These are phyloP conservation scores for Lasius fuliginosus DNA, from an alignment of 2,888 invertebrate genomes.

Conservation along the genomic window DNA sequence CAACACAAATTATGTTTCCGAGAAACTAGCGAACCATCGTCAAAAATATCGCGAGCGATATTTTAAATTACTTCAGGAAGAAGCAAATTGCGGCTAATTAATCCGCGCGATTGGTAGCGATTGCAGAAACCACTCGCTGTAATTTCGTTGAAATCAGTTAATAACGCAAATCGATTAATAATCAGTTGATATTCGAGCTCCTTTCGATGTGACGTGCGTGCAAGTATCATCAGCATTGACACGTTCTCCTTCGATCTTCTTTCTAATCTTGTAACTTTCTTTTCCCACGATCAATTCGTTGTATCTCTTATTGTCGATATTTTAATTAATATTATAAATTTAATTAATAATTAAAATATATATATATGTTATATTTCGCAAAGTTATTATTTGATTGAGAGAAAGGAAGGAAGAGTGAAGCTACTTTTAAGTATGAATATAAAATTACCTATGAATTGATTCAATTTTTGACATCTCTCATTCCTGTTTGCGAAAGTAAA, in stretches of 20 bases:
- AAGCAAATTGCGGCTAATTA: constrained; percentile 5
- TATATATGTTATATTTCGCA: constrained; percentile 67
- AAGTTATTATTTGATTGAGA: constrained; percentile 63
- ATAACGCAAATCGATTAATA: not conserved
- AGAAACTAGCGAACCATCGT: constrained; percentile 39
- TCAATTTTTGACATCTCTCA: not conserved
- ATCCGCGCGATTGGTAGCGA: not conserved
- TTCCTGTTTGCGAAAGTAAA: not conserved
- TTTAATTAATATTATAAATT: constrained; percentile 82
- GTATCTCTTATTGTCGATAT: constrained; percentile 56
- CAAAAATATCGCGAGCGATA: constrained; percentile 29
- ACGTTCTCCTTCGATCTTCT: constrained; percentile 70
- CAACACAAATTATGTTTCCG: constrained; percentile 80
- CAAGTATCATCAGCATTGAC: constrained; percentile 45
- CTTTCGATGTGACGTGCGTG: not conserved
- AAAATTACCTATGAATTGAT: constrained; percentile 15
- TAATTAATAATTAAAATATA: constrained; percentile 75
- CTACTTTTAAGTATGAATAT: not conserved
- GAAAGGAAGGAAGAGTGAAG: not conserved
- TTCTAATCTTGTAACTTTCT: constrained; percentile 71
- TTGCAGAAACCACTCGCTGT: not conserved
- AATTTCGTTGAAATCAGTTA: not conserved
- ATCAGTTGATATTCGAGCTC: constrained; percentile 1
- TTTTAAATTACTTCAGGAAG: constrained; percentile 12
- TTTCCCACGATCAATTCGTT: too few species aligned